These are phyloP conservation scores for Salarias fasciatus DNA, from an alignment of 2,797 vertebrate genomes.

Conservation along the genomic window DNA sequence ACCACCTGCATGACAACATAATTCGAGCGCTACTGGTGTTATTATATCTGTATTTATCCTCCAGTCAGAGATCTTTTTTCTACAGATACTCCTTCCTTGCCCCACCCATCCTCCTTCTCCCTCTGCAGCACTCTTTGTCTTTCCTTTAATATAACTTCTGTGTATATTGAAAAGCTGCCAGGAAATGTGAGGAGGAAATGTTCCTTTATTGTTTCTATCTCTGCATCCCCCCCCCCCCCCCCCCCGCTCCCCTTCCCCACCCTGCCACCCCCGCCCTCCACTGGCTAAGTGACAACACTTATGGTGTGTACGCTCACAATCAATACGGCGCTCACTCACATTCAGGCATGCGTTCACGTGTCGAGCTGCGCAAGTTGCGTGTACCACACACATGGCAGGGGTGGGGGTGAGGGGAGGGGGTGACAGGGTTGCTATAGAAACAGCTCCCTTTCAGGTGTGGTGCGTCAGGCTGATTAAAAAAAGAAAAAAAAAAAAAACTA, in stretches of 20 bases:
- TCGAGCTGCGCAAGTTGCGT: conserved; percentile 24
- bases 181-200: conserved; percentile 58
- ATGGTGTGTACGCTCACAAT: conserved; percentile 53
- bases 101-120: conserved; percentile 41
- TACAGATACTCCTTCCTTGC: conserved; percentile 14
- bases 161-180: conserved; percentile 70
- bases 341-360: conserved; percentile 41
- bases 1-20: conserved; percentile 6
- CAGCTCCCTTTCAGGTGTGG: conserved; percentile 78
- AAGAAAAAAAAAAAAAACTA: conserved; percentile 44
- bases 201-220: conserved; percentile 59
- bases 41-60: conserved; percentile 29
- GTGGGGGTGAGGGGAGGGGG: conserved; percentile 56
- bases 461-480: conserved; percentile 61
- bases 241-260: conserved; percentile 21
- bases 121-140: conserved; percentile 67
- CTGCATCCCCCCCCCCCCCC: conserved; percentile 32
- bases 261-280: conserved; percentile 17
- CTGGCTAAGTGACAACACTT: conserved; percentile 68
- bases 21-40: conserved; percentile 8
- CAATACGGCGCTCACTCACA: conserved; percentile 60
- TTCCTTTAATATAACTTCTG: conserved; percentile 68
- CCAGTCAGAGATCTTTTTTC: conserved; percentile 35
- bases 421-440: conserved; percentile 82
- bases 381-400: conserved; percentile 8